Base-by-base conservation (phyloP, 1,140 invertebrate genomes). In the Campoletis sonorensis region DNA sequence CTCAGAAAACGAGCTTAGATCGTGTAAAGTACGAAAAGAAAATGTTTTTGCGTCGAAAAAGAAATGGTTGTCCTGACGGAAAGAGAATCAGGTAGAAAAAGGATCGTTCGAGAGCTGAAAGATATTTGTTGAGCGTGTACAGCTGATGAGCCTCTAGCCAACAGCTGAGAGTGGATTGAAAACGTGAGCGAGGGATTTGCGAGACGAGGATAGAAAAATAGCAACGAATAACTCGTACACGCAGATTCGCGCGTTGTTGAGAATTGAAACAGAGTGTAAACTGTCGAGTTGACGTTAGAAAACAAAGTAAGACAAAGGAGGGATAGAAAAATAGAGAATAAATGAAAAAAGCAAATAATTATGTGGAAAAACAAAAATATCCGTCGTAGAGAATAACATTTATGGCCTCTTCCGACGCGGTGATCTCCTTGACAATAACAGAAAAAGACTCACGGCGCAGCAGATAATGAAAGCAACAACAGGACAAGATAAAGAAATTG, bases 141-240 rank as follows among this genome's bases (percentile, higher is more conserved):
- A 88, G 87, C 88, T 89, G 88, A 89, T 86, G 83, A 82, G 75
- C 72, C 81, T 82, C 87, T 51, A 45, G 67, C 82, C 80, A 86
- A 90, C 89, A 91, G 90, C 90, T 91, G 90, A 89, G 89, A 89
- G 85, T 86, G 89, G 90, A 91, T 84, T 90, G 89, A 90, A 90
- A 90, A 80, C 85, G 58, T 37, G 61, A 67, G 49, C 76, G 79
- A 61, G 40, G 21, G 40, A 80, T 37, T 3, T 21, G 72, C 30
- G 51, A 49, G 61, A 81, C 18, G n/a, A 81, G 27, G 72, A 71
- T 51, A 54, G 49, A 80, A 61, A 30, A 27, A n/a, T n/a, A 26
- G 49, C 68, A 40, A 23, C 21, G 23, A 23, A 23, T 26, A 67
- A 23, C 27, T 79, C 49, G 68, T 49, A 23, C 77, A 78, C 81